phyloP scores from a whole-genome alignment of 2,797 vertebrate species.

The Prionace glauca region DNA sequence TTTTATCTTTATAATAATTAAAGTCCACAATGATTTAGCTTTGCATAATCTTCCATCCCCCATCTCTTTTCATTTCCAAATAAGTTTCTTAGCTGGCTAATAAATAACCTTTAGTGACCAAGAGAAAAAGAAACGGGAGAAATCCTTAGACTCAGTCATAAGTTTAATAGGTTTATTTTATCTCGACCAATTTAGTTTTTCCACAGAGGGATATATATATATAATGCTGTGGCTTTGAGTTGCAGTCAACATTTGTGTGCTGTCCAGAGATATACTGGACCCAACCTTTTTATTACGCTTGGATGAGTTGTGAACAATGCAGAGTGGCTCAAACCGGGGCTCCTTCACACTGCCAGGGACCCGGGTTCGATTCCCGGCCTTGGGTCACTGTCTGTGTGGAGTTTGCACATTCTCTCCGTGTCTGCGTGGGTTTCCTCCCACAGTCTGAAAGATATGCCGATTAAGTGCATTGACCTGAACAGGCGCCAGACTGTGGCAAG shows the following conservation, averaged over 20 bases:
- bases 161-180: background rate
- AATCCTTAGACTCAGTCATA: background rate
- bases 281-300: background rate
- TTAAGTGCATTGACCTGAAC: too few relatives aligned
- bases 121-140: background rate
- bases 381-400: too few relatives aligned
- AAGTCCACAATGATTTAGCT: background rate
- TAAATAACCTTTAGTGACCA: background rate
- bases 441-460: too few relatives aligned
- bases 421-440: too few relatives aligned
- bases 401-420: too few relatives aligned
- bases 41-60: background rate
- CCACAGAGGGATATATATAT: background rate
- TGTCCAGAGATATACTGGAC: background rate
- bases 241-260: background rate
- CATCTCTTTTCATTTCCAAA: background rate
- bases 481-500: too few relatives aligned
- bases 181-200: background rate
- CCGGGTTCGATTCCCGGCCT: too few relatives aligned
- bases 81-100: background rate
- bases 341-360: too few relatives aligned
- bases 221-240: background rate
- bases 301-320: background rate
- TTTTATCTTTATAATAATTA: slow-evolving; percentile 14
- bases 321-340: background rate